Evolutionary conservation across 1,140 invertebrate genomes (phyloP), one percentile per base, ranked within the genome.

Genomic region (Drosophila bipectinata): DNA sequence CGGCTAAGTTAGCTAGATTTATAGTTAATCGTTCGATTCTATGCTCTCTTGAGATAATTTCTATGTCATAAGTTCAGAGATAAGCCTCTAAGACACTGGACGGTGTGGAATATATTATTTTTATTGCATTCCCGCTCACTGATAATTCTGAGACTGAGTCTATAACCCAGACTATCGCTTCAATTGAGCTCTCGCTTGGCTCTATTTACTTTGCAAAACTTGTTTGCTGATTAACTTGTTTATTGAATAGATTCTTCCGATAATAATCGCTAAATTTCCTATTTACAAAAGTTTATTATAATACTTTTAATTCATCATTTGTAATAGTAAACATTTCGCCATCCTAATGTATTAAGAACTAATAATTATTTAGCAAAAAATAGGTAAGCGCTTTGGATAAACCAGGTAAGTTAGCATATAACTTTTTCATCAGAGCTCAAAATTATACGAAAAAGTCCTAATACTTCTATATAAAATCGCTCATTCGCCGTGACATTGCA

Each of bases 1-100:
- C 48, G 56, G 56, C 7, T 32, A 21, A n/a, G 45, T n/a, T 55
- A 47, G 41, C 15, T 53, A 60, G 49, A 75, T 73, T 73, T 84
- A 84, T 84, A 84, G 72, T 62, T 47, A 41, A 48, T 34, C 48
- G 52, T 30, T 28, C 48, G 26, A 30, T 61, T 26, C 39, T 15
- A 54, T 14, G 57, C 47, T 72, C 47, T 56, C 49, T 14, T 3
- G 55, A 60, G 47, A 44, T 10, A 39, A n/a, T 61, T 79, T 76
- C 34, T 63, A 57, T 71, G 83, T 72, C 83, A 88, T 79, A 58
- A 77, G 83, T 88, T 87, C 83, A 88, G 41, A 41, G 78, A 82
- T 81, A 81, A 64, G 76, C 47, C 44, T 18, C 44, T 10, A 7
- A 24, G 18, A 44, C 15, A 15, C 39, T 44, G n/a, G 39, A 37